phyloP scores from a whole-genome alignment of 2,797 vertebrate species.

The Brotula barbata region DNA sequence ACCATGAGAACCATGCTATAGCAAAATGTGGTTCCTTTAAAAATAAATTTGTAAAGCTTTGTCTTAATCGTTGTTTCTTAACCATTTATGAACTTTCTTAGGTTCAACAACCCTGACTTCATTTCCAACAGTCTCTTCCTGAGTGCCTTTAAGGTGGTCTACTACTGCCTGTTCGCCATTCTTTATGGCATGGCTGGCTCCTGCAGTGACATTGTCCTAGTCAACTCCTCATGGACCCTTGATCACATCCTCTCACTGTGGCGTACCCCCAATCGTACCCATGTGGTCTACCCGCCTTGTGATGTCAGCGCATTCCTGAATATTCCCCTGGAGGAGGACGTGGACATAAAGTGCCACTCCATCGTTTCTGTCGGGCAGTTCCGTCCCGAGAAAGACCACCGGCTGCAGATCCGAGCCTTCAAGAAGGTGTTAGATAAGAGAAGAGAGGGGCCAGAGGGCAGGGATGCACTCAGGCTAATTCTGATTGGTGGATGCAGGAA shows the following conservation, averaged over 20 bases:
- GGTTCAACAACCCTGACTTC: conserved; percentile 90
- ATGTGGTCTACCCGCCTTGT: conserved; percentile 90
- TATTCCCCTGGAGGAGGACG: conserved; percentile 79
- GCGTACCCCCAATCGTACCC: conserved; percentile 83
- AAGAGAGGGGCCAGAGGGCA: conserved; percentile 45
- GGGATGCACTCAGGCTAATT: conserved; percentile 80
- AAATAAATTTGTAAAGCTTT: too few relatives aligned
- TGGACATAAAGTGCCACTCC: conserved; percentile 69
- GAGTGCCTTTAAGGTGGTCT: conserved; percentile 88
- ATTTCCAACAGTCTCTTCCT: conserved; percentile 85
- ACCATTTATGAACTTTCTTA: conserved; percentile 14
- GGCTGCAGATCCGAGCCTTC: conserved; percentile 91
- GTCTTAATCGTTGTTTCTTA: background rate
- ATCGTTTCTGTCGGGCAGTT: conserved; percentile 92
- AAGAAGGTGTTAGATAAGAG: conserved; percentile 80
- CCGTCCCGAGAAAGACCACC: conserved; percentile 94
- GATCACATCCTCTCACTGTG: conserved; percentile 92
- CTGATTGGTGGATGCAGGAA: conserved; percentile 94
- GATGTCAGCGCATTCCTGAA: conserved; percentile 89
- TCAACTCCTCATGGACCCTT: conserved; percentile 96
- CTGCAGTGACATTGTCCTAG: conserved; percentile 92
- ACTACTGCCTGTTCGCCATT: conserved; percentile 90
- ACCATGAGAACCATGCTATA: too few relatives aligned
- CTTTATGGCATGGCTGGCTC: conserved; percentile 91
- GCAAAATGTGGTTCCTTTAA: too few relatives aligned